These are phyloP conservation scores for Tenthredo livida DNA, from an alignment of 2,888 invertebrate genomes.

Conservation along the genomic window DNA sequence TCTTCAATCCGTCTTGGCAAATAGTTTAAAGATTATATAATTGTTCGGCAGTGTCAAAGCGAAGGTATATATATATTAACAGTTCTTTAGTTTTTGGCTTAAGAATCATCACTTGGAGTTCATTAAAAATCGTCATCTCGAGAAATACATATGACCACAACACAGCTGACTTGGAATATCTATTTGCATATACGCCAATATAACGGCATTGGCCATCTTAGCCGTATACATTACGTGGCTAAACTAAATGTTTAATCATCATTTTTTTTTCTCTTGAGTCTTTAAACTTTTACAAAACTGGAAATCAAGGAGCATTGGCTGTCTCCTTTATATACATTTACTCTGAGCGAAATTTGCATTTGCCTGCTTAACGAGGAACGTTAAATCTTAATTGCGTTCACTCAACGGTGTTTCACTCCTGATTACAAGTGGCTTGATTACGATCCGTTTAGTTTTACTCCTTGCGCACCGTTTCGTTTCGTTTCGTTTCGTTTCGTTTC, in stretches of 20 bases:
- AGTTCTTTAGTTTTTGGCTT: slow-evolving; percentile 15
- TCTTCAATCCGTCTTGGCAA: slow-evolving; percentile 36
- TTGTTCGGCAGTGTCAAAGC: background rate
- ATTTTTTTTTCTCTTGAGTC: background rate
- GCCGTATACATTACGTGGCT: background rate
- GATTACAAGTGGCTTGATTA: slow-evolving; percentile 38
- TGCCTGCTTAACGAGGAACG: slow-evolving; percentile 4
- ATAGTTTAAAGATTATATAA: slow-evolving; percentile 38
- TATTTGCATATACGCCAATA: slow-evolving; percentile 34
- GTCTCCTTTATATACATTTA: background rate
- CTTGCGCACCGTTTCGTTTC: background rate
- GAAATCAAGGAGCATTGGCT: background rate
- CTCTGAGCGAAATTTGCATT: slow-evolving; percentile 14
- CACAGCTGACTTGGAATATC: background rate
- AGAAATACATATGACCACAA: background rate
- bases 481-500: background rate
- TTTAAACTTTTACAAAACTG: background rate
- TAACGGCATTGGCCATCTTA: background rate
- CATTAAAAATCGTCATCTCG: background rate
- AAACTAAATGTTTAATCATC: background rate
- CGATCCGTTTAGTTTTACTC: slow-evolving; percentile 3
- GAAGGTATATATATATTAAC: background rate
- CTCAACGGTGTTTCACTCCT: slow-evolving; percentile 28
- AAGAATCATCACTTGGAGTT: background rate
- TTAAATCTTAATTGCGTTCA: slow-evolving; percentile 42